phyloP scores from a whole-genome alignment of 2,797 vertebrate species.

The Gymnopithys bicolor region DNA sequence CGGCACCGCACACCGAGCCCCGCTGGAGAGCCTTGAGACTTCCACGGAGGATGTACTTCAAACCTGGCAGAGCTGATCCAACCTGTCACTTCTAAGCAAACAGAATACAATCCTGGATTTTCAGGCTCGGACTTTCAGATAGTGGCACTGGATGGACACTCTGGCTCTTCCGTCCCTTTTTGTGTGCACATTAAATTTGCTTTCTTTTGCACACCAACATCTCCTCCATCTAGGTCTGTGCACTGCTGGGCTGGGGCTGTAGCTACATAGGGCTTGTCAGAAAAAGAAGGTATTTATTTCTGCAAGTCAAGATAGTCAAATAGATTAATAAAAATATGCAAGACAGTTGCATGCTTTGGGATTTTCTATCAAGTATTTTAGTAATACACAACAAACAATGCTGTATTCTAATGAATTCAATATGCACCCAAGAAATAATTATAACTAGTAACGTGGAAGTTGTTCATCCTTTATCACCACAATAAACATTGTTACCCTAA shows the following conservation, averaged over 20 bases:
- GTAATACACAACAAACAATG: neutral
- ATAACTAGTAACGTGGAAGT: neutral
- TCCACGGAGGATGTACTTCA: neutral
- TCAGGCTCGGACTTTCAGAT: neutral
- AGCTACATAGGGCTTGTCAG: neutral
- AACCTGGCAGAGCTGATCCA: neutral
- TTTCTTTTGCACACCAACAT: neutral
- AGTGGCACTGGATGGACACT: neutral
- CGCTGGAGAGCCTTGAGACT: neutral
- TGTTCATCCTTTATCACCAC: neutral
- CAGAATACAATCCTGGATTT: neutral
- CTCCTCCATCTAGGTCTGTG: neutral
- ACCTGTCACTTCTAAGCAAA: neutral
- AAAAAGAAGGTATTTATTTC: neutral
- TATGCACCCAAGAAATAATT: neutral
- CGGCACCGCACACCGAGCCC: neutral
- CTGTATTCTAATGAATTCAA: neutral
- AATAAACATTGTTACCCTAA: neutral
- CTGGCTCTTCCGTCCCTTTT: neutral
- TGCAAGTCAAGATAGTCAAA: neutral
- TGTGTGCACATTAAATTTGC: neutral
- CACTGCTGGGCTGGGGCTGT: neutral
- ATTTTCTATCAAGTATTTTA: neutral
- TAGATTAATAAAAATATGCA: neutral
- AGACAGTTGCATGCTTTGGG: neutral